Evolutionary conservation across 2,113 vertebrate species (phyloP).

Genomic region (Epinephelus moara): DNA sequence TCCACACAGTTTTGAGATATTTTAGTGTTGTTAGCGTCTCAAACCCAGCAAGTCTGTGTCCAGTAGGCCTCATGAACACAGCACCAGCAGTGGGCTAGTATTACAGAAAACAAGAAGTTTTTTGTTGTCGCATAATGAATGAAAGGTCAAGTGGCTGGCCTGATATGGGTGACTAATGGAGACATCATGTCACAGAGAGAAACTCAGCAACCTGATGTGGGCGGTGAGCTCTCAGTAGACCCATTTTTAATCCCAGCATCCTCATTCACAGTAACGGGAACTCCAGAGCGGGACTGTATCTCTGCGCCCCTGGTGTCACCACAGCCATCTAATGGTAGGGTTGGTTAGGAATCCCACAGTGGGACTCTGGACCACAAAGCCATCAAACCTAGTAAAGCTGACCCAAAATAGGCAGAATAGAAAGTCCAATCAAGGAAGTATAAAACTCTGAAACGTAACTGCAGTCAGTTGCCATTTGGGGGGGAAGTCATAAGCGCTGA

Average conservation of each 20-base stretch:
- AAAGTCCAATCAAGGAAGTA: constrained; percentile 56
- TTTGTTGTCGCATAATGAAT: constrained; percentile 52
- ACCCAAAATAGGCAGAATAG: constrained; percentile 47
- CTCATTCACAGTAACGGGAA: constrained; percentile 23
- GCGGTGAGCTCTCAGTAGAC: constrained; percentile 25
- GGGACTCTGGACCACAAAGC: constrained; percentile 35
- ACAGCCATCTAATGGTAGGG: constrained; percentile 40
- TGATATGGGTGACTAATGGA: constrained; percentile 67
- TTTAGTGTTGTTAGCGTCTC: neutral
- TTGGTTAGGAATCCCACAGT: constrained; percentile 34
- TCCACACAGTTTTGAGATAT: neutral
- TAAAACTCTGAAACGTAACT: constrained; percentile 38
- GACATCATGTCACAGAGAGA: constrained; percentile 48
- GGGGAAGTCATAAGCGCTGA: constrained; percentile 28
- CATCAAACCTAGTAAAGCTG: constrained; percentile 45
- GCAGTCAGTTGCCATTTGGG: constrained; percentile 43
- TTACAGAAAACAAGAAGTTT: constrained; percentile 62
- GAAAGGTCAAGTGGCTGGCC: constrained; percentile 67
- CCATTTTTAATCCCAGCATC: constrained; percentile 49
- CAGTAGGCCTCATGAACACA: neutral
- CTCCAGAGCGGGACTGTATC: constrained; percentile 19
- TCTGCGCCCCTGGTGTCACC: constrained; percentile 34
- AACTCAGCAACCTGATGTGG: constrained; percentile 41
- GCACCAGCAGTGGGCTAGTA: constrained; percentile 5
- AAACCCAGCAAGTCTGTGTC: neutral